These are phyloP conservation scores for Bos javanicus DNA, from an alignment of 2,113 vertebrate species.

Conservation along the genomic window DNA sequence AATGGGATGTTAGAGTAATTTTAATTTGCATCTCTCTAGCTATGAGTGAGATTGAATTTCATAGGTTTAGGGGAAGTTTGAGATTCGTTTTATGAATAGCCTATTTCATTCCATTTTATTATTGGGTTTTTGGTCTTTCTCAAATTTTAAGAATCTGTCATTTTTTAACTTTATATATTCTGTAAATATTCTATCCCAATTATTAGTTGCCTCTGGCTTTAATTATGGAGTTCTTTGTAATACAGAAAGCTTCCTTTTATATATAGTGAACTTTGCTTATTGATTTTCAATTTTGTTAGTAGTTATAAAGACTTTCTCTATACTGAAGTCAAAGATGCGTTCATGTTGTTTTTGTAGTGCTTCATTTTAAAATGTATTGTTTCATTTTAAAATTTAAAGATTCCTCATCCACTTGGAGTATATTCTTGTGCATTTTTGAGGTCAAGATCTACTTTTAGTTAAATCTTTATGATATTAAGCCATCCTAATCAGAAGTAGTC, in stretches of 20 bases:
- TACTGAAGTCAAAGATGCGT: neutral
- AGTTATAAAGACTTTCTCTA: neutral
- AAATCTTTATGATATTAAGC: neutral
- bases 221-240: neutral
- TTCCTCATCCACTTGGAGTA: neutral
- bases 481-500: neutral
- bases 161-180: neutral
- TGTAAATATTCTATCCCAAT: neutral
- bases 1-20: neutral
- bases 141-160: neutral
- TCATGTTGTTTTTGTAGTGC: neutral
- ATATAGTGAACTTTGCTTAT: neutral
- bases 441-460: neutral
- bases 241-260: neutral
- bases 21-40: neutral
- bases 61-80: neutral
- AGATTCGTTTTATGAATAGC: neutral
- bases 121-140: neutral
- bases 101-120: neutral
- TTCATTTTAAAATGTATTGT: neutral
- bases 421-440: neutral
- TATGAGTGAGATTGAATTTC: neutral
- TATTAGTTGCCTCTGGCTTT: neutral
- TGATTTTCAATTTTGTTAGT: neutral
- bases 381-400: conserved; percentile 10